phyloP scores from a whole-genome alignment of 2,113 vertebrate species.

The Epinephelus cyanopodus region DNA sequence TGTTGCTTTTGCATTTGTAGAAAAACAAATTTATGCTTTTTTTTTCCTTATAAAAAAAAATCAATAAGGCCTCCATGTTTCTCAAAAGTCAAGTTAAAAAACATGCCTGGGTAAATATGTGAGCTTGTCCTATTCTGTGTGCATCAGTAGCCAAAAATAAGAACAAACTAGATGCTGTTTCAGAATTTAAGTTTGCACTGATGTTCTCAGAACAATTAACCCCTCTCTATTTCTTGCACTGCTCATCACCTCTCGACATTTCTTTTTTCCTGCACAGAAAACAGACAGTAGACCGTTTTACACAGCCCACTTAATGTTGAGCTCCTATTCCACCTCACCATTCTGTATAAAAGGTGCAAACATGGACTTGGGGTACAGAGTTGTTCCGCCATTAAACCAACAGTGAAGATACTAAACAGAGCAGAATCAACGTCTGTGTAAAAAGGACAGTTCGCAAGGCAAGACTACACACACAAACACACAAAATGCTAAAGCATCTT shows the following conservation, averaged over 20 bases:
- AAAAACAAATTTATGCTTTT: not conserved
- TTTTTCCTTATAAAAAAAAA: not conserved
- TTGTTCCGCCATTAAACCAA: too few species aligned
- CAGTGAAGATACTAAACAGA: too few species aligned
- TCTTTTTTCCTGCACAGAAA: conserved; percentile 38
- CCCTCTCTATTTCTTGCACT: not conserved
- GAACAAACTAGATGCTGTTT: conserved; percentile 18
- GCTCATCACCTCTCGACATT: conserved; percentile 27
- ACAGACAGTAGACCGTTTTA: conserved; percentile 5
- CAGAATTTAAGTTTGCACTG: conserved; percentile 19
- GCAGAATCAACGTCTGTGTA: too few species aligned
- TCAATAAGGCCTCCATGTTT: not conserved
- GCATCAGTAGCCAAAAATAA: conserved; percentile 16
- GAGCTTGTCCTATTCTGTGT: not conserved
- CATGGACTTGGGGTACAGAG: too few species aligned
- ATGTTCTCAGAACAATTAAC: conserved; percentile 31
- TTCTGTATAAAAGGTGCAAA: too few species aligned
- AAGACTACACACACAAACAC: too few species aligned
- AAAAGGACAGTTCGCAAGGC: too few species aligned
- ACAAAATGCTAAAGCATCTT: too few species aligned
- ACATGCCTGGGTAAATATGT: conserved; percentile 18
- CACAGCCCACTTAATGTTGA: too few species aligned
- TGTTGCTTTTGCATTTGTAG: not conserved
- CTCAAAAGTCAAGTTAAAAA: conserved; percentile 14
- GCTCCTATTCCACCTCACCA: too few species aligned